Conservation (phyloP, 1,140 invertebrate species). For the Eriosoma lanigerum region DNA sequence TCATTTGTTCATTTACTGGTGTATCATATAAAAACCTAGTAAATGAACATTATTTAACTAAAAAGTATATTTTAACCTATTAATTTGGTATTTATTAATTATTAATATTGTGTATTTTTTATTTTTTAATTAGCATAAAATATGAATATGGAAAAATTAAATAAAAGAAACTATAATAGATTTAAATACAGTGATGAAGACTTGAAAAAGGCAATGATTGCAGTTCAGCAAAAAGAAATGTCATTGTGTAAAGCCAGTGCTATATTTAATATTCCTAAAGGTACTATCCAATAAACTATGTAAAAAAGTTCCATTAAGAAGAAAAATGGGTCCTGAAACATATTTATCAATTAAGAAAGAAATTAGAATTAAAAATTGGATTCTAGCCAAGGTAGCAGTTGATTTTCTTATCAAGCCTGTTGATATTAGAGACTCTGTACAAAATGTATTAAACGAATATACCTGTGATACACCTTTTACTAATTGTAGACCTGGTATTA, state of each 20-base stretch:
- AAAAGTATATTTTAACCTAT: neutral
- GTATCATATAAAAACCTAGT: neutral
- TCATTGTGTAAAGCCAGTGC: neutral
- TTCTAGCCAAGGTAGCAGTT: neutral
- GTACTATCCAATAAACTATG: neutral
- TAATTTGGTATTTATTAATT: too few species aligned
- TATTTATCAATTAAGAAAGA: neutral
- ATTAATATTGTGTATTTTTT: neutral
- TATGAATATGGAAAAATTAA: neutral
- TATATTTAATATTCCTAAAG: neutral
- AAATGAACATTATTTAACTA: neutral
- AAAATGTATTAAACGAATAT: neutral
- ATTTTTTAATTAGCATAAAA: neutral
- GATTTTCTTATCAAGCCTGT: neutral
- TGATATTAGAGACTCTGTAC: neutral
- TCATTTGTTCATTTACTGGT: neutral
- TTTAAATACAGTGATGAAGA: neutral
- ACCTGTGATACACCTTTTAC: neutral
- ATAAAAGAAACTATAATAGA: neutral
- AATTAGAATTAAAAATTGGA: neutral
- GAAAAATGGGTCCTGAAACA: neutral
- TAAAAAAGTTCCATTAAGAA: neutral
- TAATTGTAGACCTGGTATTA: neutral
- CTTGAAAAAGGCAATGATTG: neutral
- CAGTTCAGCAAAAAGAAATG: neutral